Evolutionary conservation across 2,888 invertebrate genomes (phyloP), one percentile per base, ranked within the genome.

Genomic region (Hypena proboscidalis): DNA sequence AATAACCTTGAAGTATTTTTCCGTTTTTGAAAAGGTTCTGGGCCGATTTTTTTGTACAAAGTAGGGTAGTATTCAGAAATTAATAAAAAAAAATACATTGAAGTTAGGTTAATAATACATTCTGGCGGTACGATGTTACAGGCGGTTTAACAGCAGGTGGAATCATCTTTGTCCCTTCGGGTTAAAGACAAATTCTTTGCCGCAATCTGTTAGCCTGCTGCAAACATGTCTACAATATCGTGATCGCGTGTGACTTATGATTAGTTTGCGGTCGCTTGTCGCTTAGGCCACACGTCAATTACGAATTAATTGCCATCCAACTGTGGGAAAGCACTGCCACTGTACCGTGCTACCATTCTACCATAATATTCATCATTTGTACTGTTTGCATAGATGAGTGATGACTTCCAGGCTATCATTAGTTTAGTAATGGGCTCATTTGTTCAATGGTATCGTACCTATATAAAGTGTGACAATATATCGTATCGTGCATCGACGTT

Each of bases 301-400:
- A 67, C 53, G 37, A 68, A 67, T 72, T 67, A 74, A 74, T 71
- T 65, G 65, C 41, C 37, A 61, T 70, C 61, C 36, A 49, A 52
- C 56, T 55, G 55, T 76, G 71, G 66, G 76, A 77, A 17, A 3
- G 17, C 3, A 3, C 17, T 4, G 5, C n/a, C n/a, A 70, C 53
- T 34, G 43, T 63, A 57, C 46, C 15, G 47, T 29, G 43, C 47
- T 41, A 47, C 47, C 42, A 60, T 45, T 41, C 19, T 13, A 33
- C 45, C 15, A 25, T 22, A 6, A 48, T 45, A 37, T 21, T 32
- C 27, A 10, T 26, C 33, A 20, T 22, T 26, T 40, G 6, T 30
- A 25, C 2, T 38, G 35, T 47, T 37, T 48, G 31, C 38, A 15
- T 29, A 42, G 21, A 23, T 30, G 23, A 27, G 20, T 32, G 38